Base-by-base conservation (phyloP, 2,888 invertebrate genomes). In the Lymantria dispar region DNA sequence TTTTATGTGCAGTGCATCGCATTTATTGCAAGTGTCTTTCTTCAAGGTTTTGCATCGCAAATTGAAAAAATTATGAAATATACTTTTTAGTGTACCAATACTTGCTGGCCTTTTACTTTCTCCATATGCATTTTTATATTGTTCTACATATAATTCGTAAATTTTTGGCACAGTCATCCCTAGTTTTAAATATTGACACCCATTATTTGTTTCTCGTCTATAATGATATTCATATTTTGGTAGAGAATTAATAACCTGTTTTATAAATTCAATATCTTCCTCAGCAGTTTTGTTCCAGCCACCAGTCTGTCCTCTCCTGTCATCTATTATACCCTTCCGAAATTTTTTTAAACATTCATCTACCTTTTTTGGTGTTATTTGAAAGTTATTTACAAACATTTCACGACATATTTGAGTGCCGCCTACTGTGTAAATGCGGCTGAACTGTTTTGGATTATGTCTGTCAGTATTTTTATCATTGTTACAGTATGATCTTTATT, bases 21-120 rank as follows among this genome's bases (percentile, higher is more conserved):
- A 48, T 41, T 44, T 54, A 38, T 50, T 51, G 30, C 53, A 54
- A 8, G 57, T 57, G 14, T 57, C 53, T 47, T 51, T 57, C 14
- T 57, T 54, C 13, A 57, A 15, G 12, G 51, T 36, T 45, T 57
- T 57, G 36, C 46, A 47, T 36, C 53, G 44, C 7, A 57, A 54
- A 47, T 52, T 54, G 48, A 54, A 57, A 41, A 53, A 51, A 3
- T 9, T 37, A 8, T 8, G 3, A 37, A 50, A 50, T 29, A 50
- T 47, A n/a, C n/a, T n/a, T n/a, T n/a, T n/a, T n/a, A n/a, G n/a
- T 8, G 47, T 39, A 41, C 47, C 48, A 30, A 8, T 45, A 38
- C 45, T 52, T 52, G 48, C 41, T 15, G 44, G 45, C 14, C 47
- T 45, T 12, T 45, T n/a, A 12, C 14, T 8, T 13, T 45, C 45